These are phyloP conservation scores for Willisornis vidua DNA, from an alignment of 2,113 vertebrate species.

Conservation along the genomic window DNA sequence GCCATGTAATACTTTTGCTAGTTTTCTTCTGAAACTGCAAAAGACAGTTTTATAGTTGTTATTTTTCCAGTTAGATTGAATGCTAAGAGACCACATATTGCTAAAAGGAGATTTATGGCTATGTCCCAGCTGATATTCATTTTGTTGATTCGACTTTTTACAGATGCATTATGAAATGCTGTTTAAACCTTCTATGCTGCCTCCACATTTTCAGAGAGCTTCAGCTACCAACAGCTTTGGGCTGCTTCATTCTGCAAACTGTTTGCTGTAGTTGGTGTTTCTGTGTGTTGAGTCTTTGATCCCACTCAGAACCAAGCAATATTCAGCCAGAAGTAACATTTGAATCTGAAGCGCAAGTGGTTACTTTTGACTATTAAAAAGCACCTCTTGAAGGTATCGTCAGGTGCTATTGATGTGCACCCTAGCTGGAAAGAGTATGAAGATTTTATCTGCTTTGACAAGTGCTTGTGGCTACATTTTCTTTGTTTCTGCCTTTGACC, in stretches of 20 bases:
- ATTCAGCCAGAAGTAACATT: neutral
- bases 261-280: neutral
- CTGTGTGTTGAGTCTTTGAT: neutral
- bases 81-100: neutral
- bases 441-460: neutral
- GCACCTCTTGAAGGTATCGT: neutral
- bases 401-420: neutral
- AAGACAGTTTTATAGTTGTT: neutral
- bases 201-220: neutral
- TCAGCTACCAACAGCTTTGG: neutral
- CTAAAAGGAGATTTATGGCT: neutral
- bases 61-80: neutral
- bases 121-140: neutral
- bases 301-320: neutral
- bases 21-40: neutral
- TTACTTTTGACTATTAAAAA: neutral
- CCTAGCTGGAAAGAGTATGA: neutral
- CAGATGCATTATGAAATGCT: neutral
- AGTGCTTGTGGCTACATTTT: neutral
- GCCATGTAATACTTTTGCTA: neutral
- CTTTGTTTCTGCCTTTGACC: neutral
- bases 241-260: neutral
- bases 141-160: conserved; percentile 23
- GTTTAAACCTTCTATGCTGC: neutral
- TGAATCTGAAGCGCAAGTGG: neutral